phyloP scores from a whole-genome alignment of 2,888 invertebrate genomes.

The Phyto melanocephala region DNA sequence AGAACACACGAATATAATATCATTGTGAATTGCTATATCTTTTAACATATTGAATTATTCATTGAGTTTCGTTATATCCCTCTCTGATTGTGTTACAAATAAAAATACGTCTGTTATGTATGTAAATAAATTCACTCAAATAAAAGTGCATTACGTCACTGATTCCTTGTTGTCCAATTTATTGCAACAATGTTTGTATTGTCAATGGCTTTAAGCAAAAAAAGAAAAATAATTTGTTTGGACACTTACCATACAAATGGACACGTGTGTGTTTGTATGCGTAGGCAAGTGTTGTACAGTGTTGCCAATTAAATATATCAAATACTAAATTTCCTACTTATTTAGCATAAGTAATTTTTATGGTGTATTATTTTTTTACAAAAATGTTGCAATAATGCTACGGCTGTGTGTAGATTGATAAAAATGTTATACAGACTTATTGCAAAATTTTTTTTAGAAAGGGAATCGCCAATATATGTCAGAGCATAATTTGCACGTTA shows the following conservation, averaged over 20 bases:
- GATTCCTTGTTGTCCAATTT: slow-evolving; percentile 55
- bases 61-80: neutral
- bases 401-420: too few relatives aligned
- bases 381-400: too few relatives aligned
- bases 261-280: neutral
- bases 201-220: slow-evolving; percentile 32
- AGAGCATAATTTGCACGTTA: too few relatives aligned
- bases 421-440: too few relatives aligned
- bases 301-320: too few relatives aligned
- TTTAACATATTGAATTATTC: neutral
- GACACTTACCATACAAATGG: neutral
- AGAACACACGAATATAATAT: neutral
- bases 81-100: neutral
- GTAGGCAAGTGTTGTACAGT: neutral
- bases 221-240: neutral
- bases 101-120: neutral
- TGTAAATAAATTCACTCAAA: neutral
- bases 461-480: too few relatives aligned
- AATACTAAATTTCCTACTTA: too few relatives aligned
- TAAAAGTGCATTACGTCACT: neutral
- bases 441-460: too few relatives aligned
- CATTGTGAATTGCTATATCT: neutral
- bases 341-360: too few relatives aligned
- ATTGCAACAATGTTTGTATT: slow-evolving; percentile 40
- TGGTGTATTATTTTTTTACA: too few relatives aligned